Base-by-base conservation (phyloP, 2,797 vertebrate species). In the Rhadinocentrus ornatus region DNA sequence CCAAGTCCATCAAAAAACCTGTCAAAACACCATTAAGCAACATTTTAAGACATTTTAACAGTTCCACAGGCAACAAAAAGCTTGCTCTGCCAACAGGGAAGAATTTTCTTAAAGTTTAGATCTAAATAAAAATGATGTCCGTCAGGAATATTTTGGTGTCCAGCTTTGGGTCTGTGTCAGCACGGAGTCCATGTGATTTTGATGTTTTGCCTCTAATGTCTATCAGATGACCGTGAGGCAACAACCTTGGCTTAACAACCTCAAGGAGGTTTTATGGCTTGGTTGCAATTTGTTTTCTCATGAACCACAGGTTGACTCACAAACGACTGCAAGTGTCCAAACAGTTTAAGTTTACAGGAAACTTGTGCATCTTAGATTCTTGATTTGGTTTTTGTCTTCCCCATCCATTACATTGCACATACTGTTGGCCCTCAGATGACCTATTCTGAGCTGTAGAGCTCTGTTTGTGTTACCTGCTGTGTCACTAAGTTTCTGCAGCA, bases 281-380 rank as follows among this genome's bases (percentile, higher is more conserved):
- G 69, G 88, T 86, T 83, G 87, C 79, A 91, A 93, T 93, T 94
- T 93, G 92, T 90, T 92, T 83, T 93, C 87, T 88, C 52, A 66
- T 91, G 90, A 93, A 91, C 90, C 86, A 82, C 92, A 92, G 84
- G 86, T 88, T 89, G 80, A 81, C 85, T 92, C 75, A 88, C 88
- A 91, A 86, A 88, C 71, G 66, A 56, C 67, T 77, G 44, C 54
- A 65, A 84, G 78, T 90, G 86, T 90, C 86, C 65, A 80, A 69
- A 76, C 58, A 74, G 73, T 86, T 84, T 77, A 63, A 37, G 26
- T 81, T 78, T 71, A 57, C 29, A 34, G 66, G 60, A 73, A 80
- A 60, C 31, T 56, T 67, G 2, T 16, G 32, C 37, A 24, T n/a
- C 11, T 41, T 50, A 29, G 24, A 29, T 53, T 84, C 37, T 69